Conservation (phyloP, 2,888 invertebrate genomes). For the Pyrocoelia pectoralis region DNA sequence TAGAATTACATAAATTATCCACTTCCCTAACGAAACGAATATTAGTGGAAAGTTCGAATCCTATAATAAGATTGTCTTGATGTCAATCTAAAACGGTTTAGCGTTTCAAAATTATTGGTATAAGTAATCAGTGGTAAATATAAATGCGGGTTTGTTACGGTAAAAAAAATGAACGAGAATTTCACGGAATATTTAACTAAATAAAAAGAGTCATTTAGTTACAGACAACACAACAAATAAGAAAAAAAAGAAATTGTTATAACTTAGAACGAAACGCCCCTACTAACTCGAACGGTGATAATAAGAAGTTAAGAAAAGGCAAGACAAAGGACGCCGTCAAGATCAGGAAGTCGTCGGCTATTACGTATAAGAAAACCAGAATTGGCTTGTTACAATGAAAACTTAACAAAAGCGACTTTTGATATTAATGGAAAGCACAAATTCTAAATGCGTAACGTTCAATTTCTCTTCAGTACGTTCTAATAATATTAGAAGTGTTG, state of each 20-base stretch:
- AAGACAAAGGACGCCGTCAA: slow-evolving; percentile 2
- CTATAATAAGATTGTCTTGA: not conserved
- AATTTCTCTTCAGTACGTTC: not conserved
- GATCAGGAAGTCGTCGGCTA: slow-evolving; percentile 8
- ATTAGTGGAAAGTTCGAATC: not conserved
- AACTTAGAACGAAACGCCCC: not conserved
- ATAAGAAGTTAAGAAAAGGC: slow-evolving; percentile 7
- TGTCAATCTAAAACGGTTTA: not conserved
- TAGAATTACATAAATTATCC: not conserved
- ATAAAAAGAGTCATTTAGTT: not conserved
- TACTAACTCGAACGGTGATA: not conserved
- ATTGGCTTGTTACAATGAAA: slow-evolving; percentile 2
- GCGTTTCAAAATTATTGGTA: not conserved
- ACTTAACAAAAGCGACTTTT: slow-evolving; percentile 5
- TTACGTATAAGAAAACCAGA: slow-evolving; percentile 5
- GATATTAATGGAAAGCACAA: slow-evolving; percentile 7
- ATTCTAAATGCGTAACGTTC: not conserved
- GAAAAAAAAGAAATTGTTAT: not conserved
- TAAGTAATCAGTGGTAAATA: not conserved
- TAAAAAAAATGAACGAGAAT: not conserved
- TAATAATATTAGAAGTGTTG: no score
- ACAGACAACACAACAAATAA: not conserved
- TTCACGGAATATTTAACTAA: not conserved
- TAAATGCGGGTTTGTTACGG: not conserved
- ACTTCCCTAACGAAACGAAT: not conserved